These are phyloP conservation scores for Diorhabda carinulata DNA, from an alignment of 1,140 invertebrate species.

Conservation along the genomic window DNA sequence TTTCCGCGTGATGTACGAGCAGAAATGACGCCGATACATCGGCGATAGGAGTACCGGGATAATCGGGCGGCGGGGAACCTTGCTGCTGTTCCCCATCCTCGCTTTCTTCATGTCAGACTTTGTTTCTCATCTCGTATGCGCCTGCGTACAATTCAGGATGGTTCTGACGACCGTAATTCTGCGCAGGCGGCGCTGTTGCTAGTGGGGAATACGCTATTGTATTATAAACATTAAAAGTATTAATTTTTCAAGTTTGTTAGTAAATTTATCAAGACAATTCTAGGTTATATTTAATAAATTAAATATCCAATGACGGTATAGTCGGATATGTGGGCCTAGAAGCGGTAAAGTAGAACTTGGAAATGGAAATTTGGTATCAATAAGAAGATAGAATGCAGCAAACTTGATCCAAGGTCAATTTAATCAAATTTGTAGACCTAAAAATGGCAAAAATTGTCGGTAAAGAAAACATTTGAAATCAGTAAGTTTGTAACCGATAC, in stretches of 20 bases:
- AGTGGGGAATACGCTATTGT: constrained; percentile 46
- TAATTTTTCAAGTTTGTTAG: constrained; percentile 33
- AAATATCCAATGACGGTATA: too few relatives aligned
- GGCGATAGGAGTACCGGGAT: constrained; percentile 43
- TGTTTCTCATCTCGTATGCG: constrained; percentile 56
- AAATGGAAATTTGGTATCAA: too few relatives aligned
- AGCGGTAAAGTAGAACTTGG: too few relatives aligned
- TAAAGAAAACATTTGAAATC: too few relatives aligned
- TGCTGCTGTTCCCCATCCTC: constrained; percentile 33
- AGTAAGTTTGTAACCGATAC: too few relatives aligned
- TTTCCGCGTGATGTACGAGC: neutral
- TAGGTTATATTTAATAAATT: neutral
- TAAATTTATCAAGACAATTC: constrained; percentile 4
- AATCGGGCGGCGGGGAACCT: constrained; percentile 45
- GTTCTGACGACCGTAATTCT: constrained; percentile 34
- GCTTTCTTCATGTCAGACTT: constrained; percentile 44
- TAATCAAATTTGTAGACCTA: too few relatives aligned
- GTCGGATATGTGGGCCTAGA: too few relatives aligned
- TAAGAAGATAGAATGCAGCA: too few relatives aligned
- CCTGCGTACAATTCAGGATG: constrained; percentile 59
- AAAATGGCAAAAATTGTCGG: too few relatives aligned
- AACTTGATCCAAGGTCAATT: too few relatives aligned
- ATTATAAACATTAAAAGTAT: constrained; percentile 36
- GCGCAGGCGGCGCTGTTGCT: constrained; percentile 63
- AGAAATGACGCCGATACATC: constrained; percentile 31